A percentile compares a stretch with the other conserved stretches of the same genome.
Evolutionary conservation across 2,113 vertebrate species (phyloP).

Genomic region (Nyctereutes procyonoides): DNA sequence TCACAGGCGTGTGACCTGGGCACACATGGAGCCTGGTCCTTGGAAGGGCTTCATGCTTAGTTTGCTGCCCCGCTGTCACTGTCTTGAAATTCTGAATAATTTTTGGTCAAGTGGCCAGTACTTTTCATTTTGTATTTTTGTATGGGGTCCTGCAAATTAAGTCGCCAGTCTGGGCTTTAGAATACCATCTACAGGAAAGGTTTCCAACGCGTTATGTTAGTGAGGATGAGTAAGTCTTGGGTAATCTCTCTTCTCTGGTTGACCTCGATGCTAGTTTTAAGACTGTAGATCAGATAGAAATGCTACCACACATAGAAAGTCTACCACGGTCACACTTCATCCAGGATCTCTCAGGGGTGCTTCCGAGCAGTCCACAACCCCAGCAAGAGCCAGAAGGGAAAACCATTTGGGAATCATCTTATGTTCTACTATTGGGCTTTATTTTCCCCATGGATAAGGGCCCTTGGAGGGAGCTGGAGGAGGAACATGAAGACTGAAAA

Average conservation of each 20-base stretch:
- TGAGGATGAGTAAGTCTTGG: not conserved
- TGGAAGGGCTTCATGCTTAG: fast-evolving
- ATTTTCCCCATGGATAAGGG: not conserved
- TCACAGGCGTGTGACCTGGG: fast-evolving
- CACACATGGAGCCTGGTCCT: fast-evolving
- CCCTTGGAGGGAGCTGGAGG: not conserved
- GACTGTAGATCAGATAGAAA: not conserved
- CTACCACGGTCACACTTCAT: not conserved
- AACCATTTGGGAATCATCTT: not conserved
- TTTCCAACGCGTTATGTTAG: not conserved
- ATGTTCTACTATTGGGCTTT: not conserved
- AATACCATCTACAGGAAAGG: not conserved
- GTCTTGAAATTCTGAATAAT: not conserved
- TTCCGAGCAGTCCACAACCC: not conserved
- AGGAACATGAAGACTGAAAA: not conserved
- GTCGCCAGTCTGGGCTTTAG: not conserved
- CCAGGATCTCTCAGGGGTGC: not conserved
- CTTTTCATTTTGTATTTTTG: not conserved
- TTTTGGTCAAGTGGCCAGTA: not conserved
- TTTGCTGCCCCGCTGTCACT: not conserved
- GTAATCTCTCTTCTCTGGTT: not conserved
- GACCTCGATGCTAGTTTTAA: not conserved
- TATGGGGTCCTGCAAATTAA: not conserved
- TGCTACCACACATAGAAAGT: not conserved
- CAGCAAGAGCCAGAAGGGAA: constrained; percentile 38